A percentile compares a stretch with the other conserved stretches of the same genome.
Evolutionary conservation across 2,113 vertebrate genomes (phyloP).

Genomic region (Thunnus maccoyii): DNA sequence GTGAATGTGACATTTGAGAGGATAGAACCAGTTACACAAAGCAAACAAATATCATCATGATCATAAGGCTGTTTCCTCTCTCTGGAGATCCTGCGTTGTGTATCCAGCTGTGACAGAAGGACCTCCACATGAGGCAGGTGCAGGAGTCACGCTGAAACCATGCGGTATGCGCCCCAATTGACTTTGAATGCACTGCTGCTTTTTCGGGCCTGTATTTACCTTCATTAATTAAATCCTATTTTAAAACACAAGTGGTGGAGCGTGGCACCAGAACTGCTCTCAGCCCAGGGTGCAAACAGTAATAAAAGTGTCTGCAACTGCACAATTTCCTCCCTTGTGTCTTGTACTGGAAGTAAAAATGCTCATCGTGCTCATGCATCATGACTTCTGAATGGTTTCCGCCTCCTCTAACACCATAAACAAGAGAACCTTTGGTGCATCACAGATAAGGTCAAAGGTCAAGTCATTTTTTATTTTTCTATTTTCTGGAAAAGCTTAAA

Average conservation of each 20-base stretch:
- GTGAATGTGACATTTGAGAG: too few relatives aligned
- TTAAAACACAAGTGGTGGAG: not conserved
- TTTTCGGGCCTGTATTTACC: not conserved
- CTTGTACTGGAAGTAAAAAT: not conserved
- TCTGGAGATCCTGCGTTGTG: too few relatives aligned
- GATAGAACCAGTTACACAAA: too few relatives aligned
- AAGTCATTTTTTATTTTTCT: not conserved
- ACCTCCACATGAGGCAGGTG: not conserved
- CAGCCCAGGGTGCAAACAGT: not conserved
- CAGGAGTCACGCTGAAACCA: not conserved
- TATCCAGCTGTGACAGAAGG: not conserved
- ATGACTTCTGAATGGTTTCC: too few relatives aligned
- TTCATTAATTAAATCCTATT: conserved; percentile 24
- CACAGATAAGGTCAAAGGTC: conserved; percentile 5
- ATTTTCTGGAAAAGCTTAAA: too few relatives aligned
- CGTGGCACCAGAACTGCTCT: not conserved
- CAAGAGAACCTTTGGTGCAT: not conserved
- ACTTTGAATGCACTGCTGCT: not conserved
- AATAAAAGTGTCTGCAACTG: not conserved
- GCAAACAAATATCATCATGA: too few relatives aligned
- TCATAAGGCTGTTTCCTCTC: too few relatives aligned
- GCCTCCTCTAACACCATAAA: not conserved
- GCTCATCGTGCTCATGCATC: not conserved
- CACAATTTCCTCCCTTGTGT: not conserved
- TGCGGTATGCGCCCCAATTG: not conserved